Evolutionary conservation across 1,140 invertebrate species (phyloP).

Genomic region (Andricus grossulariae): DNA sequence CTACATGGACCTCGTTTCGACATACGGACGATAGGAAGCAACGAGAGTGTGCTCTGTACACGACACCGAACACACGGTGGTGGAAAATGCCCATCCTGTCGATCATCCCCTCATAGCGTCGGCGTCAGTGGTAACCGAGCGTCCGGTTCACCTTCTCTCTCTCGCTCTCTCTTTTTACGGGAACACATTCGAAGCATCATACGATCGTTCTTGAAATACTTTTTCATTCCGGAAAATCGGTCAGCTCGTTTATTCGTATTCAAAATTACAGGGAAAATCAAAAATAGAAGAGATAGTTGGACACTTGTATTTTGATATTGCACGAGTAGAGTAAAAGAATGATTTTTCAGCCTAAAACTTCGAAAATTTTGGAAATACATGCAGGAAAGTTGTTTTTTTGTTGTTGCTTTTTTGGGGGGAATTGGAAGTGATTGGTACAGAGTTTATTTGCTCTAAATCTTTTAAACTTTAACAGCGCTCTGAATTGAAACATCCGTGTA

Average conservation of each 20-base stretch:
- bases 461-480: too few species aligned
- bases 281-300: conserved; percentile 1
- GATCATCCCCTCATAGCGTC: conserved; percentile 17
- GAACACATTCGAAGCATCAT: conserved; percentile 16
- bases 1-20: conserved; percentile 17
- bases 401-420: too few species aligned
- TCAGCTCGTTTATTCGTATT: conserved; percentile 22
- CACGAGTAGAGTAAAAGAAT: too few species aligned
- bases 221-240: conserved; percentile 22
- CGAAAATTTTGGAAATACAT: too few species aligned
- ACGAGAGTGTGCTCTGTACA: conserved; percentile 1
- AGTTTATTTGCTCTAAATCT: too few species aligned
- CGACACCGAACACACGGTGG: conserved; percentile 19
- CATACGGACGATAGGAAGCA: conserved; percentile 25
- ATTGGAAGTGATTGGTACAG: too few species aligned
- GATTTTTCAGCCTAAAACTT: too few species aligned
- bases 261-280: not conserved
- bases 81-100: conserved; percentile 31
- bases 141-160: conserved; percentile 18
- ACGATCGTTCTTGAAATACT: conserved; percentile 28
- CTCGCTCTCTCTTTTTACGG: not conserved
- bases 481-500: too few species aligned
- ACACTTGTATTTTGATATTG: too few species aligned
- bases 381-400: too few species aligned
- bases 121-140: conserved; percentile 29